Evolutionary conservation across 2,797 vertebrate species (phyloP).

Genomic region (Oryzias sinensis): DNA sequence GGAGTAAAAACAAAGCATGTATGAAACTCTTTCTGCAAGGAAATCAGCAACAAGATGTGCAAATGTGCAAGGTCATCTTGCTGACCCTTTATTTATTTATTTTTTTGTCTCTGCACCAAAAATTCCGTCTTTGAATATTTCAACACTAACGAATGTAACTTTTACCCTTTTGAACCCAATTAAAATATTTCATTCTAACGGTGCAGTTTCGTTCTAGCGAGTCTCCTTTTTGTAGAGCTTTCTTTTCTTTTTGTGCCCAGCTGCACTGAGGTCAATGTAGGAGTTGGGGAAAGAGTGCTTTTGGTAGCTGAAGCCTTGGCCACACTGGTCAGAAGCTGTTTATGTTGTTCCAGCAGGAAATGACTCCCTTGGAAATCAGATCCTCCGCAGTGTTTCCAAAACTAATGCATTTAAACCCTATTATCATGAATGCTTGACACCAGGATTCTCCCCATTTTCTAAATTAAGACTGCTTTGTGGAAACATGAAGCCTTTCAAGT

Average conservation of each 20-base stretch:
- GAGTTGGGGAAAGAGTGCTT: conserved; percentile 59
- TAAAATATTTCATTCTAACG: not conserved
- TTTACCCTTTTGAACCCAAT: not conserved
- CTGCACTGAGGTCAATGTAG: conserved; percentile 53
- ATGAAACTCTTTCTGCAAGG: not conserved
- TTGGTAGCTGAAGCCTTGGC: conserved; percentile 42
- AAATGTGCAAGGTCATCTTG: not conserved
- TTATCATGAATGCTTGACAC: conserved; percentile 32
- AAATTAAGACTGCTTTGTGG: conserved; percentile 2
- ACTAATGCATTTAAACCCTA: conserved; percentile 32
- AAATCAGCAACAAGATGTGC: not conserved
- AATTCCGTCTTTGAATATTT: not conserved
- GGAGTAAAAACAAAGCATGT: not conserved
- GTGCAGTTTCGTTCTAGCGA: conserved; percentile 20
- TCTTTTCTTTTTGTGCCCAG: conserved; percentile 28
- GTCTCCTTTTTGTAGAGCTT: conserved; percentile 36
- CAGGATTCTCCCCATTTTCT: conserved; percentile 21
- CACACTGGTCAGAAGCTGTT: conserved; percentile 48
- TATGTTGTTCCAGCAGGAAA: conserved; percentile 62
- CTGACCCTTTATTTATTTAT: not conserved
- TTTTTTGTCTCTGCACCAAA: not conserved
- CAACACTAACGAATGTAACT: not conserved
- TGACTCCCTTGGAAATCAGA: conserved; percentile 58
- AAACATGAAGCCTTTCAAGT: conserved; percentile 4
- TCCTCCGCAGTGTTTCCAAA: conserved; percentile 24